Conservation (phyloP, 2,888 invertebrate genomes). For the Dasypogon diadema region DNA sequence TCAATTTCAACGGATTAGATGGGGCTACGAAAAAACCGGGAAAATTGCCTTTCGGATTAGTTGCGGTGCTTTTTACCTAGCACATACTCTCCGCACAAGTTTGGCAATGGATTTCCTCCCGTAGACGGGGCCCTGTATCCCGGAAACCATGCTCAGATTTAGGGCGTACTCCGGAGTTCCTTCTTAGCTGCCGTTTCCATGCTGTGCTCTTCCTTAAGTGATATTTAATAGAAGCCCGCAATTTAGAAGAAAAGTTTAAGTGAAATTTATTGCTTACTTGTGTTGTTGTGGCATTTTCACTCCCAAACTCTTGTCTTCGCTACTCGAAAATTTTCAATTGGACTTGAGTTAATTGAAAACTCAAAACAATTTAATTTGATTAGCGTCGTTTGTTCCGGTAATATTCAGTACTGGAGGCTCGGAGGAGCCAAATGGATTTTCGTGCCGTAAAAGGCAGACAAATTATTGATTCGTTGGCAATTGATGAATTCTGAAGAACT, state of each 20-base stretch:
- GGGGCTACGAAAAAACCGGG: slow-evolving; percentile 16
- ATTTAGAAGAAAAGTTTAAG: slow-evolving; percentile 47
- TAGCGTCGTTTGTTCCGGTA: slow-evolving; percentile 26
- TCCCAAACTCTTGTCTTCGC: not conserved
- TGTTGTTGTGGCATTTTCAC: slow-evolving; percentile 22
- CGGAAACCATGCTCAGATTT: slow-evolving; percentile 17
- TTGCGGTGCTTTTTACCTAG: slow-evolving; percentile 11
- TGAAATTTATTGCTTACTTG: slow-evolving; percentile 45
- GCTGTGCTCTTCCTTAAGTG: slow-evolving; percentile 34
- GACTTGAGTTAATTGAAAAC: slow-evolving; percentile 44
- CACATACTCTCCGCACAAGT: slow-evolving; percentile 3
- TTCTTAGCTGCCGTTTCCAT: slow-evolving; percentile 4
- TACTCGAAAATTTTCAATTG: slow-evolving; percentile 37
- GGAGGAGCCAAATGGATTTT: not conserved
- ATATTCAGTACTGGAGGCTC: not conserved
- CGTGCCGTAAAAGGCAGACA: not conserved
- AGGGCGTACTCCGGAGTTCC: not conserved
- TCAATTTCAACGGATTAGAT: slow-evolving; percentile 35
- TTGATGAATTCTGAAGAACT: slow-evolving; percentile 3
- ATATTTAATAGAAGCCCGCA: slow-evolving; percentile 42
- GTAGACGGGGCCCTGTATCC: not conserved
- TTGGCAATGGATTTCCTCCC: not conserved
- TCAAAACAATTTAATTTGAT: slow-evolving; percentile 49
- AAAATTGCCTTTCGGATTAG: slow-evolving; percentile 48
- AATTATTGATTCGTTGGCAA: slow-evolving; percentile 25